Evolutionary conservation across 2,888 invertebrate genomes (phyloP).

Genomic region (Linyphia triangularis): DNA sequence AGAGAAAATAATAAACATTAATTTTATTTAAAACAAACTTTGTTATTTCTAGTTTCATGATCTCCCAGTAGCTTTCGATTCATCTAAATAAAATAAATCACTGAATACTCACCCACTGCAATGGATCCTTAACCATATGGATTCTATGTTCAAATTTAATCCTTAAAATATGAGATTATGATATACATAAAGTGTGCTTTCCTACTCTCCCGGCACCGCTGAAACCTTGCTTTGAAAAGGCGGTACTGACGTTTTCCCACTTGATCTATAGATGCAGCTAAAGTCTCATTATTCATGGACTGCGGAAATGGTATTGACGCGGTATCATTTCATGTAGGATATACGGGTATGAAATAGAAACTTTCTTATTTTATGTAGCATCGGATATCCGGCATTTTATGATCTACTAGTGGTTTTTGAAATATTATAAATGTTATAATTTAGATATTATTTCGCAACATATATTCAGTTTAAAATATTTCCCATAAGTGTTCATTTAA

Average conservation of each 20-base stretch:
- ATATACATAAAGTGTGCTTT: constrained; percentile 22
- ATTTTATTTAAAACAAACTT: neutral
- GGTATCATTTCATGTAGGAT: neutral
- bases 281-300: constrained; percentile 33
- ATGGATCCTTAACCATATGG: neutral
- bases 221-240: constrained; percentile 28
- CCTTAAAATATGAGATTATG: constrained; percentile 23
- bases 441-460: too few relatives aligned
- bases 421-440: too few relatives aligned
- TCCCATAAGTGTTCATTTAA: too few relatives aligned
- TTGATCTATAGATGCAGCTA: constrained; percentile 19
- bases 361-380: neutral
- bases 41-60: too few relatives aligned
- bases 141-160: neutral
- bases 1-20: neutral
- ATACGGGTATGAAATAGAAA: neutral
- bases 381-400: neutral
- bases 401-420: too few relatives aligned
- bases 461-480: too few relatives aligned
- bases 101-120: too few relatives aligned
- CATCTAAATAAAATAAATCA: too few relatives aligned
- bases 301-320: constrained; percentile 47
- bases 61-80: too few relatives aligned
- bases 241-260: neutral
- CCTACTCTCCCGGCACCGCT: neutral